Percentiles rank a stretch among this genome's conserved stretches.
Evolutionary conservation across 2,113 vertebrate species (phyloP).

Genomic region (Lanius ludovicianus): DNA sequence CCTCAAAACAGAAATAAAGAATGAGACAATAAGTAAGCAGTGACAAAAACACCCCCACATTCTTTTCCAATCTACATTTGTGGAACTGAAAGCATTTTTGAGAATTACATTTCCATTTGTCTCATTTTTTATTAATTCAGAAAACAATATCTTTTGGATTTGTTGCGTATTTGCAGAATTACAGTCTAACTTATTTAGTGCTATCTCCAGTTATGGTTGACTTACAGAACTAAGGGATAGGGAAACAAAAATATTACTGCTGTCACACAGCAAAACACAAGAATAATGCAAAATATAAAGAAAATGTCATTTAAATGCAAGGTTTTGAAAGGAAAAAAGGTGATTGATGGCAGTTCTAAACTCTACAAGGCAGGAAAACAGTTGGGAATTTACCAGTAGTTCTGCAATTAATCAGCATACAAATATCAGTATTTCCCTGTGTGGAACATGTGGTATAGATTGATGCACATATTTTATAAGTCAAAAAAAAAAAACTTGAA

Average conservation of each 20-base stretch:
- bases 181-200: slow-evolving; percentile 45
- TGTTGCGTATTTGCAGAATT: slow-evolving; percentile 27
- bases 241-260: slow-evolving; percentile 35
- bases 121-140: slow-evolving; percentile 44
- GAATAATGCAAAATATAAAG: slow-evolving; percentile 33
- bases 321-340: not conserved
- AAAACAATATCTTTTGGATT: slow-evolving; percentile 38
- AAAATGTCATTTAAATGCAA: slow-evolving; percentile 28
- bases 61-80: not conserved
- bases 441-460: not conserved
- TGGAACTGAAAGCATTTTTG: not conserved
- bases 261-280: slow-evolving; percentile 11
- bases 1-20: not conserved
- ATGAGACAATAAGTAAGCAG: not conserved
- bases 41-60: not conserved
- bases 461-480: not conserved
- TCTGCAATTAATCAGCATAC: slow-evolving; percentile 53
- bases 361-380: not conserved
- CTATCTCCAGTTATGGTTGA: slow-evolving; percentile 25
- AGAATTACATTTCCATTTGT: slow-evolving; percentile 8
- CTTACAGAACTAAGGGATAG: not conserved
- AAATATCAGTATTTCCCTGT: slow-evolving; percentile 25
- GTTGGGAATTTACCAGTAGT: slow-evolving; percentile 15
- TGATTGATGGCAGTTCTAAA: slow-evolving; percentile 37
- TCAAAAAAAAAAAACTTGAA: not conserved